These are phyloP conservation scores for Whitmania pigra DNA, from an alignment of 1,140 invertebrate genomes.

Conservation along the genomic window DNA sequence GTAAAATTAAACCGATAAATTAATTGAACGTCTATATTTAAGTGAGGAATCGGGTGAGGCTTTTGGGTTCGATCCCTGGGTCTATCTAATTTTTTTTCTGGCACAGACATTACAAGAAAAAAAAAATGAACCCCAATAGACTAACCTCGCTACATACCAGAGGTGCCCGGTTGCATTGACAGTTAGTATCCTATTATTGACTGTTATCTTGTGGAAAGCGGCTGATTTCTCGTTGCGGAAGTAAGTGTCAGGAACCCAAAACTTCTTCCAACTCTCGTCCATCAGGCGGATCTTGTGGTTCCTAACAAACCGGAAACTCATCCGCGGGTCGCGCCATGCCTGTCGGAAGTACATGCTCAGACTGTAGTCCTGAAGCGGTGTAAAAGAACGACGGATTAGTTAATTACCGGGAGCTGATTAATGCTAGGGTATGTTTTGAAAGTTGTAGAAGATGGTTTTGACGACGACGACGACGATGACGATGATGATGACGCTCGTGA, in stretches of 20 bases:
- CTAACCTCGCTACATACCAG: conserved; percentile 33
- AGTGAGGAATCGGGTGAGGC: too few species aligned
- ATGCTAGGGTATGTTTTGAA: neutral
- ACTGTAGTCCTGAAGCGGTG: conserved; percentile 36
- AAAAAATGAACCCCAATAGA: neutral
- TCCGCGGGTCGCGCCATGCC: conserved; percentile 35
- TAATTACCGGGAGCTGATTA: neutral
- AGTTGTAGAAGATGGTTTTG: neutral
- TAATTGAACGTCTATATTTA: too few species aligned
- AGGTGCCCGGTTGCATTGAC: conserved; percentile 49
- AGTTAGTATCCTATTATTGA: conserved; percentile 54
- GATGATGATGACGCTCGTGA: too few species aligned
- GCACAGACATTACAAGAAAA: neutral
- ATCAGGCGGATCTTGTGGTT: conserved; percentile 28
- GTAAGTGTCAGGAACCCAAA: conserved; percentile 34
- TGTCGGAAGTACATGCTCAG: conserved; percentile 39
- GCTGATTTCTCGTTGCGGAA: conserved; percentile 53
- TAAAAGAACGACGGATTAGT: neutral
- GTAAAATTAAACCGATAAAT: too few species aligned
- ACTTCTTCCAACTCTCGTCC: conserved; percentile 30
- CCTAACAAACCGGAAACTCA: conserved; percentile 24
- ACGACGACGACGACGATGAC: neutral
- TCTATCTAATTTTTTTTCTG: too few species aligned
- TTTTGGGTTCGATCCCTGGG: too few species aligned
- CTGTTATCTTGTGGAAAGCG: conserved; percentile 35